Percentiles rank a stretch among this genome's conserved stretches.
phyloP scores from a whole-genome alignment of 2,888 invertebrate genomes.

The Apamea epomidion region DNA sequence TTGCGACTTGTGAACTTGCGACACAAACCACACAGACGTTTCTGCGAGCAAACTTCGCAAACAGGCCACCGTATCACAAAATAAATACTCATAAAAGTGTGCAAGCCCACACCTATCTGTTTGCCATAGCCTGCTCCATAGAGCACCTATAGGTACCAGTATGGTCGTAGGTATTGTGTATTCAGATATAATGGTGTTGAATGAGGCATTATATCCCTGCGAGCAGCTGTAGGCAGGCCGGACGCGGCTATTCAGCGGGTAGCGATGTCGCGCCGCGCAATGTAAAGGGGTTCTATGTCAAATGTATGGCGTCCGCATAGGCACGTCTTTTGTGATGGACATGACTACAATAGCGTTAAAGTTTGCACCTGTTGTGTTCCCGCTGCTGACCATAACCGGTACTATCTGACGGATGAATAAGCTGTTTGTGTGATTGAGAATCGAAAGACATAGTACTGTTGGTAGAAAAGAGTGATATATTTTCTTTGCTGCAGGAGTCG shows the following conservation, averaged over 20 bases:
- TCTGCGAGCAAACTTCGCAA: slow-evolving; percentile 26
- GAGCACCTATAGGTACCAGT: slow-evolving; percentile 17
- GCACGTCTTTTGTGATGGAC: slow-evolving; percentile 40
- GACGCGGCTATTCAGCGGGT: slow-evolving; percentile 56
- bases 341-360: slow-evolving; percentile 47
- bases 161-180: slow-evolving; percentile 21
- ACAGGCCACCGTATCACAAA: slow-evolving; percentile 45
- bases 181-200: slow-evolving; percentile 46
- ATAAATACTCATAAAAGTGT: slow-evolving; percentile 46
- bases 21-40: slow-evolving; percentile 1
- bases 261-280: slow-evolving; percentile 22
- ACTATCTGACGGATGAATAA: slow-evolving; percentile 31
- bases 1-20: not conserved
- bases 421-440: slow-evolving; percentile 12
- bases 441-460: not conserved
- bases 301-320: slow-evolving; percentile 22
- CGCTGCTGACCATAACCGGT: slow-evolving; percentile 21
- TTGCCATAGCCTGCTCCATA: slow-evolving; percentile 22
- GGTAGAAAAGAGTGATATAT: not conserved
- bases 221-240: slow-evolving; percentile 54
- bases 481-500: too few species aligned
- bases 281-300: slow-evolving; percentile 56
- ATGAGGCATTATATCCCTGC: slow-evolving; percentile 59
- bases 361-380: slow-evolving; percentile 53
- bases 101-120: slow-evolving; percentile 57